A percentile compares a stretch with the other conserved stretches of the same genome.
These are phyloP conservation scores for Drosophila pseudoobscura DNA, from an alignment of 1,140 invertebrate species.

Conservation along the genomic window DNA sequence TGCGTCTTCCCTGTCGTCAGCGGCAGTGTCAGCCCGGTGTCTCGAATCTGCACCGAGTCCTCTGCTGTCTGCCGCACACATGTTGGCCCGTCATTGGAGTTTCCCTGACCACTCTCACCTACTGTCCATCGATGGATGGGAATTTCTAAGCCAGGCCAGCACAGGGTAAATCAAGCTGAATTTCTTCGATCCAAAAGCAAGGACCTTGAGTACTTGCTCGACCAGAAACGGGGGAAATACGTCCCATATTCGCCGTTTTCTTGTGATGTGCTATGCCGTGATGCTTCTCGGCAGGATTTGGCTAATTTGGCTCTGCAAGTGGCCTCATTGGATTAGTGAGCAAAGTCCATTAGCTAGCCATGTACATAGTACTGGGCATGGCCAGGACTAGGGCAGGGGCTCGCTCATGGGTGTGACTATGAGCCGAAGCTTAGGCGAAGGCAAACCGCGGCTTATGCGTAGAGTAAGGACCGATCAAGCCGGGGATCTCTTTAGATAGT, in stretches of 20 bases:
- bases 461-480: no score
- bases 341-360: constrained; percentile 40
- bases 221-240: constrained; percentile 58
- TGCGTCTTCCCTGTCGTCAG: not conserved
- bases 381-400: constrained; percentile 11
- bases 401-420: constrained; percentile 32
- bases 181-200: constrained; percentile 24
- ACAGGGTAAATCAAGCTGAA: constrained; percentile 6
- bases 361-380: not conserved
- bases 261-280: no score
- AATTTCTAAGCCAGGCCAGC: constrained; percentile 67
- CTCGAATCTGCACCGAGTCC: not conserved
- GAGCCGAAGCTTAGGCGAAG: constrained; percentile 25
- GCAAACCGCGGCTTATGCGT: not conserved
- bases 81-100: constrained; percentile 60
- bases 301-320: constrained; percentile 12
- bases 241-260: constrained; percentile 14
- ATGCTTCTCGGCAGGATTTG: not conserved
- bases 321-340: constrained; percentile 50
- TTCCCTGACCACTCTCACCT: constrained; percentile 54
- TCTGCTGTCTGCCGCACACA: constrained; percentile 66
- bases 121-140: constrained; percentile 28
- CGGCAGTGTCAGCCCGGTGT: not conserved
- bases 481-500: no score
- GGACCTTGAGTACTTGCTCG: constrained; percentile 45